Conservation (phyloP, 2,888 invertebrate genomes). For the Drosophila anceps region DNA sequence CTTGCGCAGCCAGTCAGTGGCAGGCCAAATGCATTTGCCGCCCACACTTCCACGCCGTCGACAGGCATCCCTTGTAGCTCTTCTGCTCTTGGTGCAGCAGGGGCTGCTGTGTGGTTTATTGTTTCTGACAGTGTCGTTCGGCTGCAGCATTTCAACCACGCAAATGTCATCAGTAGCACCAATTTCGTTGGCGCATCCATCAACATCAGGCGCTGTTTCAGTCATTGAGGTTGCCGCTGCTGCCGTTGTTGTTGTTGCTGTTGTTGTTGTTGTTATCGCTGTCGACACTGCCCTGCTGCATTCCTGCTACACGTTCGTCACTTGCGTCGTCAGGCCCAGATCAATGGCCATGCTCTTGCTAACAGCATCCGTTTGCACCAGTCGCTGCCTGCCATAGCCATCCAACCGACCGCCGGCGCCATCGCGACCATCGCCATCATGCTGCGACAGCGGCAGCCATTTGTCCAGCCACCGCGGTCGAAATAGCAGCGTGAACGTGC, state of each 20-base stretch:
- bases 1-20: conserved; percentile 74
- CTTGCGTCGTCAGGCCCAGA: conserved; percentile 83
- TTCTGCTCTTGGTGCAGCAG: conserved; percentile 12
- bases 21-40: conserved; percentile 71
- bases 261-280: conserved; percentile 35
- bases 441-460: conserved; percentile 84
- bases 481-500: conserved; percentile 92
- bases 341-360: conserved; percentile 78
- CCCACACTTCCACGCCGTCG: conserved; percentile 66
- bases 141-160: conserved; percentile 66
- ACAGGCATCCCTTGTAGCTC: conserved; percentile 2
- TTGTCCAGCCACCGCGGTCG: conserved; percentile 87
- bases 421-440: conserved; percentile 68
- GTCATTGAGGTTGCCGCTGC: conserved; percentile 30
- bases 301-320: conserved; percentile 85
- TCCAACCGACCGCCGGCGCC: conserved; percentile 51
- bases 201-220: conserved; percentile 60
- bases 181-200: conserved; percentile 63
- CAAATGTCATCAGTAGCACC: conserved; percentile 69
- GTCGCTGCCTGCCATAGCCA: conserved; percentile 70
- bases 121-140: conserved; percentile 39
- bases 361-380: conserved; percentile 76
- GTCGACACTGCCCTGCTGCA: conserved; percentile 63
- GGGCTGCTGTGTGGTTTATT: conserved; percentile 17
- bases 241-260: conserved; percentile 26